A percentile compares a stretch with the other conserved stretches of the same genome.
Conservation (phyloP, 64 coral and sea anemone genomes). For the Dendrophyllia cribrosa region DNA sequence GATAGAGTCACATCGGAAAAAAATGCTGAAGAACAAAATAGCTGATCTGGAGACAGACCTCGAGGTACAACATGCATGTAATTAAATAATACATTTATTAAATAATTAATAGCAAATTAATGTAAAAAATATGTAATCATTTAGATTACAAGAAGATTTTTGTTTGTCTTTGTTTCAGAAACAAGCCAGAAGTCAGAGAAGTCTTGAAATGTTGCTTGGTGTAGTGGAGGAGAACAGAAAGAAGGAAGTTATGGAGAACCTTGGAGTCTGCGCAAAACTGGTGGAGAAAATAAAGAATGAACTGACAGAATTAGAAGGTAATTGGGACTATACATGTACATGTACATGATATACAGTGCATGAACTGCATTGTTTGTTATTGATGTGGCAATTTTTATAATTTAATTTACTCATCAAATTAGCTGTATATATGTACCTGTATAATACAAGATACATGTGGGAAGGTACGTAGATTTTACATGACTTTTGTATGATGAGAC, state of each 20-base stretch:
- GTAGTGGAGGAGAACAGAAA: slow-evolving; percentile 82
- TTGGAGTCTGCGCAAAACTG: slow-evolving; percentile 62
- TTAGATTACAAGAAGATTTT: too few species aligned
- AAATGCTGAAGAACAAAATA: slow-evolving; percentile 76
- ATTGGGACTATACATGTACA: neutral
- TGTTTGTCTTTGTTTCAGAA: slow-evolving; percentile 55
- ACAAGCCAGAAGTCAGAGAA: slow-evolving; percentile 87
- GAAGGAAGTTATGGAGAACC: slow-evolving; percentile 84
- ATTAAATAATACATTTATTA: too few species aligned
- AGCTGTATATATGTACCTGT: too few species aligned
- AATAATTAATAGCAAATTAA: too few species aligned
- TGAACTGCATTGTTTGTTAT: too few species aligned
- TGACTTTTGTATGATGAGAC: too few species aligned
- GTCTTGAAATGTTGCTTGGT: slow-evolving; percentile 76
- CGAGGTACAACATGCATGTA: slow-evolving; percentile 42
- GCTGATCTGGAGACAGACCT: slow-evolving; percentile 66
- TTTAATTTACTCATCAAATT: too few species aligned
- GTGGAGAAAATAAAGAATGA: slow-evolving; percentile 74
- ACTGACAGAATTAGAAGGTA: slow-evolving; percentile 80
- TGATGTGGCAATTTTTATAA: too few species aligned
- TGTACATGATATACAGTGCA: too few species aligned
- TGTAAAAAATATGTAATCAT: too few species aligned
- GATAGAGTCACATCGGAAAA: slow-evolving; percentile 68
- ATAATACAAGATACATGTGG: too few species aligned
- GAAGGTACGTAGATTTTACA: too few species aligned